These are phyloP conservation scores for Pelvicachromis taeniatus DNA, from an alignment of 2,113 vertebrate species.

Conservation along the genomic window DNA sequence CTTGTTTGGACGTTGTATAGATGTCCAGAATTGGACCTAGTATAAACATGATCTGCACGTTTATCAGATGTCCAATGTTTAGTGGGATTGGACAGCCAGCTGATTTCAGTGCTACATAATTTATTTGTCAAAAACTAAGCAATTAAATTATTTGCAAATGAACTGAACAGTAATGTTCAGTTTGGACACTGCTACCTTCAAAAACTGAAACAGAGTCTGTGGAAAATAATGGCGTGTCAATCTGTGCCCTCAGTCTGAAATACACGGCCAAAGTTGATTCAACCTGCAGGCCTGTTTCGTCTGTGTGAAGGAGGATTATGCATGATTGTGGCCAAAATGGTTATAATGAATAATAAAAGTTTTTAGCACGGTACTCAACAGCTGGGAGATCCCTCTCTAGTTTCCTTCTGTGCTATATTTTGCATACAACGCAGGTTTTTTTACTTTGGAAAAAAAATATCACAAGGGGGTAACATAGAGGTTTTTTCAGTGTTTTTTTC, in stretches of 20 bases:
- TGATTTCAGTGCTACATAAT: fast-evolving
- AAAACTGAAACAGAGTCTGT: background rate
- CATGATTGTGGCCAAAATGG: background rate
- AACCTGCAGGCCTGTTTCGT: background rate
- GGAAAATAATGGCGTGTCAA: background rate
- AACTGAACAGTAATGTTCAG: background rate
- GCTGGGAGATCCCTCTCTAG: background rate
- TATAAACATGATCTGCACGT: background rate
- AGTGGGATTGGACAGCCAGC: background rate
- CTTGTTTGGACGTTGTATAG: background rate
- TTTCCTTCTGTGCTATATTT: background rate
- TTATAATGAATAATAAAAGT: background rate
- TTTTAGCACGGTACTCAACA: background rate
- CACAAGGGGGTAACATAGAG: background rate
- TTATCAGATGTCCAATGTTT: background rate
- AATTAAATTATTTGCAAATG: background rate
- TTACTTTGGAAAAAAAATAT: background rate
- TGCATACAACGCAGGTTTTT: background rate
- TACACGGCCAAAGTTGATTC: background rate
- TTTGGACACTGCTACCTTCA: background rate
- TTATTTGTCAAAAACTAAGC: background rate
- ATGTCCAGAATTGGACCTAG: fast-evolving
- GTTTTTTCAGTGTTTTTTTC: background rate
- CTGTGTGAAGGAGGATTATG: background rate
- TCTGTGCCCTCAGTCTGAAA: background rate